Conservation (phyloP, 2,113 vertebrate genomes). For the Nothobranchius furzeri region DNA sequence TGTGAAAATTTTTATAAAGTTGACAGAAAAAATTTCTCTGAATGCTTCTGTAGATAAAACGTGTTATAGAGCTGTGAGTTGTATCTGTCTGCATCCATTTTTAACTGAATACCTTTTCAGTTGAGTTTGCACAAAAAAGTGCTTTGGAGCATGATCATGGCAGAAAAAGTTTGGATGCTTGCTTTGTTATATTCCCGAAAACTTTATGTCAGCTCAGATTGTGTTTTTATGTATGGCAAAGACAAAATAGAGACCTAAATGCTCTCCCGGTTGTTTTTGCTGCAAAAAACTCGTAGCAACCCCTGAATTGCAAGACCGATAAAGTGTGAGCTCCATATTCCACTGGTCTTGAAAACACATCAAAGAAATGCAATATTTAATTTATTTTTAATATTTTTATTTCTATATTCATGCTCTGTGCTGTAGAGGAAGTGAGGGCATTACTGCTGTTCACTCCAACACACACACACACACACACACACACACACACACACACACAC, state of each 20-base stretch:
- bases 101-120: not conserved
- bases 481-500: not conserved
- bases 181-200: constrained; percentile 6
- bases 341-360: constrained; percentile 35
- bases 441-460: not conserved
- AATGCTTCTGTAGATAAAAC: constrained; percentile 13
- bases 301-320: constrained; percentile 1
- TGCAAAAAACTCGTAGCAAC: not conserved
- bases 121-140: constrained; percentile 3
- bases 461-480: too few species aligned
- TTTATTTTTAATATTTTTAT: constrained; percentile 7
- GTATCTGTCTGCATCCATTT: constrained; percentile 13
- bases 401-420: constrained; percentile 15
- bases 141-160: not conserved
- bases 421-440: constrained; percentile 18
- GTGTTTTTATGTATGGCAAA: constrained; percentile 10
- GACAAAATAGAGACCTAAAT: constrained; percentile 17
- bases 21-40: constrained; percentile 12
- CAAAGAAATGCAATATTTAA: constrained; percentile 9
- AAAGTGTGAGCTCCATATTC: constrained; percentile 6
- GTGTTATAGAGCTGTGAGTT: not conserved
- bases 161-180: not conserved
- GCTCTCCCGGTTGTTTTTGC: constrained; percentile 20
- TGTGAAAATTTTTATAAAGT: not conserved
- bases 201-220: constrained; percentile 9